Evolutionary conservation across 2,113 vertebrate species (phyloP), one percentile per base, ranked within the genome.

Genomic region (Plecotus auritus): DNA sequence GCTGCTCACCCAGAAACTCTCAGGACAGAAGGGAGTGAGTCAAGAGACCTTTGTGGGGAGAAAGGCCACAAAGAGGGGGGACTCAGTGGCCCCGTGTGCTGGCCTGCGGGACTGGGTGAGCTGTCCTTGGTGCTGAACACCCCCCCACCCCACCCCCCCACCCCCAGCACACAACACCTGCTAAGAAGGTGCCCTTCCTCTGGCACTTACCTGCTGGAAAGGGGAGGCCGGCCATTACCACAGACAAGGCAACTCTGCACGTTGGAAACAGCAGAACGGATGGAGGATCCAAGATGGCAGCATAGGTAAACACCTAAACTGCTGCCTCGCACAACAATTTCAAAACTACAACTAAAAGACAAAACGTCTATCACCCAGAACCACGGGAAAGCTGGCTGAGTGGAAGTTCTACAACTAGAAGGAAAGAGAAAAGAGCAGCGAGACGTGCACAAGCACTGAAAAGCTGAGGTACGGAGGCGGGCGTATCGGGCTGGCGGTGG

Each of bases 111-210:
- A 77, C n/a, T 73, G 74, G 20, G 30, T 26, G 72, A 17, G 14
- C 94, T 97, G 88, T 96, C 96, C 96, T 61, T 9, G 78, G 94
- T 95, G 64, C 94, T 96, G 96, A 92, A 95, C n/a, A n/a, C n/a
- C 42, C n/a, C 23, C 22, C 17, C 37, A 4, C 37, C 47, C n/a
- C 23, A n/a, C n/a, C 42, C n/a, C 23, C 22, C 17, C 37, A 4
- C 37, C 47, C n/a, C 23, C 26, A 13, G 35, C 70, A 32, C 0
- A 1, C 0, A 13, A 70, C 23, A 74, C 13, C 13, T 54, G 28
- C 22, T 37, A 49, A 32, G 18, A 23, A n/a, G 32, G 16, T 14
- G 20, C 37, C n/a, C 73, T 1, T 59, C 69, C 64, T 51, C 67
- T 9, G 2, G 9, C 35, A 56, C 64, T 59, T 30, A 73, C 4